Evolutionary conservation across 1,140 invertebrate species (phyloP), one percentile per base, ranked within the genome.

Genomic region (Brachystomella parvula): DNA sequence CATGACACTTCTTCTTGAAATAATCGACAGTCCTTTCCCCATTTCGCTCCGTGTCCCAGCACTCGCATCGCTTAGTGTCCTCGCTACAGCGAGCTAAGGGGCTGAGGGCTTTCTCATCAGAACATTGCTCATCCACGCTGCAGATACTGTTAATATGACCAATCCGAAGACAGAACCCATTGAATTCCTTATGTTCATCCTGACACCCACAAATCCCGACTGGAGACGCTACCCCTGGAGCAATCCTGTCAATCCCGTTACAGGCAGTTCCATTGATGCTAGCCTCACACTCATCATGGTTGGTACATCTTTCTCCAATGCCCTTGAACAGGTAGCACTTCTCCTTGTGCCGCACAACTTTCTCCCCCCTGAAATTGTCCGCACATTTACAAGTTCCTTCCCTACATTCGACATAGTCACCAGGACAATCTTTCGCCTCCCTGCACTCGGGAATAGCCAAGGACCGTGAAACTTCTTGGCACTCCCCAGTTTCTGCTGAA

Each of bases 51-150:
- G 9, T 2, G 29, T 70, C 59, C 17, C 49, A 44, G 33, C 68
- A 70, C 44, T 39, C 47, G 62, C 68, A 70, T 62, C 65, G 64
- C 6, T 33, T 17, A 24, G 24, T 63, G 24, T 2, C 29, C 0
- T 44, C 6, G 32, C 31, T 2, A 24, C 68, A 70, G 1, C 30
- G n/a, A n/a, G 64, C 53, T 0, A 39, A 26, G 2, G 59, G 19
- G 2, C 57, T 57, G 12, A 56, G 30, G 1, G 21, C 12, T 2
- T 44, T 63, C 0, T 19, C 24, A 3, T 39, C 26, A 19, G 29
- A 32, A 32, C 65, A 61, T 58, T 66, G 65, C 29, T 33, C 19
- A 19, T 47, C 29, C 26, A 35, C 35, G n/a, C 56, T 63, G 44
- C 68, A 69, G 21, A 17, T 3, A 6, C 39, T 30, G 9, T 63